These are phyloP conservation scores for Diadromus collaris DNA, from an alignment of 2,888 invertebrate species.

Conservation along the genomic window DNA sequence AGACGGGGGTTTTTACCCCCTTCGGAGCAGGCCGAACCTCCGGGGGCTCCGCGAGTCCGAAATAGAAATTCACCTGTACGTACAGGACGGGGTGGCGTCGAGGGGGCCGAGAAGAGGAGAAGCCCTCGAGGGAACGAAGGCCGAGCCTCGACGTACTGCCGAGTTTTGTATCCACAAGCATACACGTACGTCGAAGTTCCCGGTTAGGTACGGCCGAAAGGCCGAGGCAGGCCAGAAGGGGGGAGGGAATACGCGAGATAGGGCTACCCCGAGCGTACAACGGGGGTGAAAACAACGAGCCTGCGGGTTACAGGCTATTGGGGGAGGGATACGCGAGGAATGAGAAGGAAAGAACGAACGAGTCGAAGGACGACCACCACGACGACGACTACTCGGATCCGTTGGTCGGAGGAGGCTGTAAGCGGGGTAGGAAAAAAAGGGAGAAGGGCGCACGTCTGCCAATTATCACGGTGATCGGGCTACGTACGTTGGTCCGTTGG, in stretches of 20 bases:
- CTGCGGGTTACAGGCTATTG: conserved; percentile 46
- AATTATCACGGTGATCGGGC: conserved; percentile 59
- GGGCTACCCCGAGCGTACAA: conserved; percentile 31
- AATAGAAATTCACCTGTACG: conserved; percentile 55
- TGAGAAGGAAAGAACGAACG: conserved; percentile 25
- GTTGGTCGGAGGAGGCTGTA: conserved; percentile 28
- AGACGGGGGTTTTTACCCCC: conserved; percentile 36
- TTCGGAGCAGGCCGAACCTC: conserved; percentile 1
- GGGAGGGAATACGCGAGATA: conserved; percentile 38
- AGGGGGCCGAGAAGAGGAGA: conserved; percentile 55
- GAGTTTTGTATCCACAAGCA: conserved; percentile 51
- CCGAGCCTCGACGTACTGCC: conserved; percentile 25
- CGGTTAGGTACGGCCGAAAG: conserved; percentile 33
- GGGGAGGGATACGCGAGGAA: conserved; percentile 22
- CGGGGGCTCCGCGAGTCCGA: conserved; percentile 13
- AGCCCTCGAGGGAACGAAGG: conserved; percentile 69
- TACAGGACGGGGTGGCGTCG: conserved; percentile 49
- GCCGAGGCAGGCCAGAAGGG: conserved; percentile 43
- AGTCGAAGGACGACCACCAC: conserved; percentile 28
- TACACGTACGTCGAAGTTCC: conserved; percentile 50
- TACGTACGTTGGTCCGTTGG: conserved; percentile 38
- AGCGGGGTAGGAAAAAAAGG: conserved; percentile 16
- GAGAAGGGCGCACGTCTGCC: conserved; percentile 50
- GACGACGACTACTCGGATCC: conserved; percentile 26
- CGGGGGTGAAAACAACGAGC: conserved; percentile 35